Percentiles rank a stretch among this genome's conserved stretches.
Evolutionary conservation across 2,888 invertebrate genomes (phyloP).

Genomic region (Rhodophaea formosa): DNA sequence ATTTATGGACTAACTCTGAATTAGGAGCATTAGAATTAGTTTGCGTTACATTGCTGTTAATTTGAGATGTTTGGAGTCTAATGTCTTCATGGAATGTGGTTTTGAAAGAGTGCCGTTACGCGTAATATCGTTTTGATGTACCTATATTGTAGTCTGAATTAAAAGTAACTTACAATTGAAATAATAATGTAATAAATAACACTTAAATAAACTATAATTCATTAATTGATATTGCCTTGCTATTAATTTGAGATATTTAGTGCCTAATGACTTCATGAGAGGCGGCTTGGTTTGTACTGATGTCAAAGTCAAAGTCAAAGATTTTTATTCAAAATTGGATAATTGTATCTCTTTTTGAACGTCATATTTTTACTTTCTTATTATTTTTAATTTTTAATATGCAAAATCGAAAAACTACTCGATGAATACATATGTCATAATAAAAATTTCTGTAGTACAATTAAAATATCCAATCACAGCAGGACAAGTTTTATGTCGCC

Average conservation of each 20-base stretch:
- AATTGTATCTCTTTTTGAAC: too few species aligned
- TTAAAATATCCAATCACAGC: slow-evolving; percentile 3
- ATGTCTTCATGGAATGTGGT: not conserved
- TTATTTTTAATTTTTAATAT: too few species aligned
- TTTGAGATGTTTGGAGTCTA: not conserved
- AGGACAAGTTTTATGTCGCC: slow-evolving; percentile 1
- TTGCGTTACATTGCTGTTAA: not conserved
- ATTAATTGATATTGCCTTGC: not conserved
- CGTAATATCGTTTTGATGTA: too few species aligned
- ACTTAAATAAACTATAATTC: too few species aligned
- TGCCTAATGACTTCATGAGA: not conserved
- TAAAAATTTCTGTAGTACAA: not conserved
- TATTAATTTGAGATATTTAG: not conserved
- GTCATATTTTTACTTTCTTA: too few species aligned
- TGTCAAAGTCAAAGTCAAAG: too few species aligned
- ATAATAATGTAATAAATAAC: too few species aligned
- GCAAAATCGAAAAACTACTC: too few species aligned
- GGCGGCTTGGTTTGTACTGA: too few species aligned
- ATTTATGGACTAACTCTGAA: slow-evolving; percentile 4
- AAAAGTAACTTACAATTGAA: too few species aligned
- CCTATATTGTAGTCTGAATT: not conserved
- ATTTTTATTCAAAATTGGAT: too few species aligned
- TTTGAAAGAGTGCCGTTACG: not conserved
- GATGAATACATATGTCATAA: too few species aligned
- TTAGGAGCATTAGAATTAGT: slow-evolving; percentile 5